Percentiles rank a stretch among this genome's conserved stretches.
Conservation (phyloP, 2,888 invertebrate species). For the Agrilus biguttatus region DNA sequence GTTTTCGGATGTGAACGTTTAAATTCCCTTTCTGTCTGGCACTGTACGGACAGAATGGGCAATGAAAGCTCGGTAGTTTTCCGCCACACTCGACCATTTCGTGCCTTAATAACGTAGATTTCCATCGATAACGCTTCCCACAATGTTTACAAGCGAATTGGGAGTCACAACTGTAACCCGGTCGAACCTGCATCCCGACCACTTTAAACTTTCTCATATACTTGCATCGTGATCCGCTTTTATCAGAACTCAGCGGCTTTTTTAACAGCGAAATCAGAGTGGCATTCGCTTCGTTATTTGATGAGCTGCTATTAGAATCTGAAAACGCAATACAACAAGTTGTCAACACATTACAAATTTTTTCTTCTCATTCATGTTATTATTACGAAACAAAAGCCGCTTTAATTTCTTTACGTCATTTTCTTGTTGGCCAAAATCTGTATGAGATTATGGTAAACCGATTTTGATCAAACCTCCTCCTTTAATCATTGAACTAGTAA, state of each 20-base stretch:
- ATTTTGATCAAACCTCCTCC: too few species aligned
- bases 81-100: slow-evolving; percentile 72
- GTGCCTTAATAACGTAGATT: slow-evolving; percentile 70
- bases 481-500: too few species aligned
- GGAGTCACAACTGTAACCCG: slow-evolving; percentile 29
- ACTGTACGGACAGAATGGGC: slow-evolving; percentile 69
- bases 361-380: too few species aligned
- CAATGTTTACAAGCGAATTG: slow-evolving; percentile 64
- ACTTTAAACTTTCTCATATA: slow-evolving; percentile 13
- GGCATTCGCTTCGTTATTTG: slow-evolving; percentile 11
- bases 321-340: slow-evolving; percentile 5
- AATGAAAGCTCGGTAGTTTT: slow-evolving; percentile 66
- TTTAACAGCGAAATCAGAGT: slow-evolving; percentile 15
- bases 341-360: too few species aligned
- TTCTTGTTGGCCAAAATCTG: too few species aligned
- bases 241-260: slow-evolving; percentile 8
- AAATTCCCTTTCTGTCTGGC: slow-evolving; percentile 73
- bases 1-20: slow-evolving; percentile 66
- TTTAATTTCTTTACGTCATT: too few species aligned
- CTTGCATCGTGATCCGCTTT: slow-evolving; percentile 10
- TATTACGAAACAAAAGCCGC: too few species aligned
- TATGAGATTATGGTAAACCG: too few species aligned
- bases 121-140: slow-evolving; percentile 76
- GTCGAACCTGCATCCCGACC: slow-evolving; percentile 11
- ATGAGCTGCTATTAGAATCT: slow-evolving; percentile 11